Conservation (phyloP, 2,888 invertebrate genomes). For the Schrankia costaestrigalis region DNA sequence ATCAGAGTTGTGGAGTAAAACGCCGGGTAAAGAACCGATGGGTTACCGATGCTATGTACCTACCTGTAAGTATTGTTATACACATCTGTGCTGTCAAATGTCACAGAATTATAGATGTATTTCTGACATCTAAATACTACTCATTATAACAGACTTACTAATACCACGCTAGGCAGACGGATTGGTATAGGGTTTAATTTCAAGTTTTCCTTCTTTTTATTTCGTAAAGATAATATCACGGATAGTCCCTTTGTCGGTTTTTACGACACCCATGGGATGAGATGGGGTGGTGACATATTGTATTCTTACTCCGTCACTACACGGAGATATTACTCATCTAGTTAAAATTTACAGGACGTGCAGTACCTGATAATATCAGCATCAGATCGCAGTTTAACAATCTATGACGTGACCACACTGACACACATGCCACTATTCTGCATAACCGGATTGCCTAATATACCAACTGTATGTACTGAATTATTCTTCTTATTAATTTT, state of each 20-base stretch:
- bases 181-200: no score
- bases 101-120: no score
- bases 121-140: not conserved
- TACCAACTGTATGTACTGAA: slow-evolving; percentile 69
- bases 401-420: slow-evolving; percentile 81
- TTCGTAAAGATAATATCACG: no score
- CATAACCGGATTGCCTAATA: slow-evolving; percentile 78
- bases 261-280: not conserved
- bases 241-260: no score
- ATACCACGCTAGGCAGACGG: no score
- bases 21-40: slow-evolving; percentile 77
- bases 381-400: slow-evolving; percentile 80
- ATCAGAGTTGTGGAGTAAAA: slow-evolving; percentile 71
- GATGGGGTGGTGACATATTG: not conserved
- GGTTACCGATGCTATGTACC: slow-evolving; percentile 83
- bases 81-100: no score
- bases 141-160: not conserved
- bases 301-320: no score
- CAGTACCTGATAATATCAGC: slow-evolving; percentile 76
- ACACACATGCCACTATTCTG: slow-evolving; percentile 80
- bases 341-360: slow-evolving; percentile 72
- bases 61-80: slow-evolving; percentile 62
- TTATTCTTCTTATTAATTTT: no score
- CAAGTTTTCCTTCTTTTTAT: no score
- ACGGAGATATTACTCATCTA: no score